Conservation (phyloP, 2,797 vertebrate species). For the Arremon brunneinucha region DNA sequence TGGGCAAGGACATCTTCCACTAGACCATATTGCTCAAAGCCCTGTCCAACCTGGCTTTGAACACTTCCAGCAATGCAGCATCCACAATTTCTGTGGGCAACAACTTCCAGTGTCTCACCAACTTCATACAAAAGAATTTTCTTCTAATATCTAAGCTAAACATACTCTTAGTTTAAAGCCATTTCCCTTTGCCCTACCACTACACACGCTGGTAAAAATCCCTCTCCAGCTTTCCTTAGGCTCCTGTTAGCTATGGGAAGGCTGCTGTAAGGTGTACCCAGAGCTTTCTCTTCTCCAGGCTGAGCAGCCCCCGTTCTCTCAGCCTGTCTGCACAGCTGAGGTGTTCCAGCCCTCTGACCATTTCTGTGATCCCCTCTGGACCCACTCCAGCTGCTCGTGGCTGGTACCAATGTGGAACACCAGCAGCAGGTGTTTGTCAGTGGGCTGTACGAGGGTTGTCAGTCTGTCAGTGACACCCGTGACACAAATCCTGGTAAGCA, state of each 20-base stretch:
- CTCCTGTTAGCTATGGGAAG: fast-evolving
- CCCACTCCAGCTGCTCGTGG: background rate
- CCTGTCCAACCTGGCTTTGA: background rate
- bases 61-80: background rate
- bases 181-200: background rate
- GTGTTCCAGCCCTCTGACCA: background rate
- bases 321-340: background rate
- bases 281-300: background rate
- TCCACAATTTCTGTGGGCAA: background rate
- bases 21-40: background rate
- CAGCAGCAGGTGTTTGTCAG: background rate
- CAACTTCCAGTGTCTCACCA: background rate
- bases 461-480: background rate
- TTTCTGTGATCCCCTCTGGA: background rate
- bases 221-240: background rate
- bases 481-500: background rate
- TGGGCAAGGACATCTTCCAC: fast-evolving
- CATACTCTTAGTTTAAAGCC: background rate
- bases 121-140: background rate
- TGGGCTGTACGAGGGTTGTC: fast-evolving
- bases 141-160: background rate
- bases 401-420: background rate
- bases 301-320: background rate
- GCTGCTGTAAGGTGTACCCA: background rate
- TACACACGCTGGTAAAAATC: background rate